Evolutionary conservation across 2,888 invertebrate genomes (phyloP), one percentile per base, ranked within the genome.

Genomic region (Drosophila conformis): DNA sequence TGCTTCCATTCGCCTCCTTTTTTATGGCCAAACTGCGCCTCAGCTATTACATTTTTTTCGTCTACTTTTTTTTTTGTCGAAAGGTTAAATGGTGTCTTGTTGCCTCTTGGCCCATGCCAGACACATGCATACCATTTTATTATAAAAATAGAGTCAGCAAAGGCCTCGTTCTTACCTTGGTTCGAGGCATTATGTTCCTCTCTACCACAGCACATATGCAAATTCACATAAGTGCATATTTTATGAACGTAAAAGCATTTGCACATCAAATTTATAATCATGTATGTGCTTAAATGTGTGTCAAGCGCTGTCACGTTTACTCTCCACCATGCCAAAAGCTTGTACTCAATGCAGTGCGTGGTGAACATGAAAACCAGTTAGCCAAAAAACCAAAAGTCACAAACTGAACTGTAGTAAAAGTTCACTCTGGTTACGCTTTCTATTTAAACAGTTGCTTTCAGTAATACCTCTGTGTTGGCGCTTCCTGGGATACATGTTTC

Each of bases 151-250:
- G 75, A 79, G 62, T 59, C 35, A 25, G 33, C 40, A 49, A 62
- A 75, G 80, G 69, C 65, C 58, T 38, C 8, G 49, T 69, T 74
- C 75, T 52, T 65, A 60, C 75, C 76, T 77, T 77, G 76, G 27
- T 8, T 42, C 52, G 11, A 15, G 25, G 31, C 21, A 13, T 52
- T 33, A 18, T 35, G 29, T 61, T 25, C 21, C 31, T 29, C 31
- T 42, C 21, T 40, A 15, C 13, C 52, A 25, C n/a, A 31, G 27
- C 36, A 31, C 29, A 36, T 11, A 15, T 54, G 25, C 33, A 46
- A 8, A 25, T 59, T 18, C 27, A 40, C 8, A 18, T 40, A 25
- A 21, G 40, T 40, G 38, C n/a, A 31, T 11, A 29, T 57, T 42
- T 31, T 58, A 25, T 25, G 7, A 33, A 33, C 48, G 8, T 15